These are phyloP conservation scores for Sprattus sprattus DNA, from an alignment of 2,113 vertebrate species.

Conservation along the genomic window DNA sequence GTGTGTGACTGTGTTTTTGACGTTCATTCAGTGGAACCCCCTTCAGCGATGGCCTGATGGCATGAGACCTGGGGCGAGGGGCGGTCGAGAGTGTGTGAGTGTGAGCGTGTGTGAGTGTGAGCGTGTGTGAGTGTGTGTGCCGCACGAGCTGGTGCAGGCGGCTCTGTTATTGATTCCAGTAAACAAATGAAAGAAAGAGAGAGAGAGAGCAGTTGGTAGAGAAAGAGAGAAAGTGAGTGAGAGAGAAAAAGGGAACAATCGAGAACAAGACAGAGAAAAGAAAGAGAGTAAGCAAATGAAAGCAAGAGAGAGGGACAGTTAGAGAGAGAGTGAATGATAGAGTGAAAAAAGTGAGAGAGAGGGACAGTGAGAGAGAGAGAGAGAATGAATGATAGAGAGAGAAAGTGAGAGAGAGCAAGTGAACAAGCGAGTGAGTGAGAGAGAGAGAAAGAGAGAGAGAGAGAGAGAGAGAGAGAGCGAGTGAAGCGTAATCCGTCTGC, in stretches of 20 bases:
- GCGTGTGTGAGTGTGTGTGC: conserved; percentile 38
- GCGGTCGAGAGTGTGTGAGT: not conserved
- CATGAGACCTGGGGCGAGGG: not conserved
- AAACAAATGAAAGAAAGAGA: conserved; percentile 58
- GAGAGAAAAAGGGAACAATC: not conserved
- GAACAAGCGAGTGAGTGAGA: not conserved
- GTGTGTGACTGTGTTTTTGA: conserved; percentile 20
- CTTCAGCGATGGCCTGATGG: conserved; percentile 22
- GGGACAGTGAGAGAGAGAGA: not conserved
- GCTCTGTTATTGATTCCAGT: conserved; percentile 71
- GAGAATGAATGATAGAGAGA: not conserved
- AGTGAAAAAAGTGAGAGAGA: not conserved
- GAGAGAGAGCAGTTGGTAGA: not conserved
- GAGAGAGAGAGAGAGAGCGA: not conserved
- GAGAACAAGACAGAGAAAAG: not conserved
- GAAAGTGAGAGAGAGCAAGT: not conserved
- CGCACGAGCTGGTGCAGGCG: not conserved
- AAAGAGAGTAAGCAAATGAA: not conserved
- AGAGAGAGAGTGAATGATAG: not conserved
- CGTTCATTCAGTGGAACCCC: conserved; percentile 52
- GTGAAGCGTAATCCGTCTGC: conserved; percentile 70
- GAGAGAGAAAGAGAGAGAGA: not conserved
- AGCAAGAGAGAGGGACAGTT: not conserved
- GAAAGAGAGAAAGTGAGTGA: not conserved
- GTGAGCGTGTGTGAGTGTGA: too few species aligned